Conservation (phyloP, 2,797 vertebrate species). For the Vipera ursinii region DNA sequence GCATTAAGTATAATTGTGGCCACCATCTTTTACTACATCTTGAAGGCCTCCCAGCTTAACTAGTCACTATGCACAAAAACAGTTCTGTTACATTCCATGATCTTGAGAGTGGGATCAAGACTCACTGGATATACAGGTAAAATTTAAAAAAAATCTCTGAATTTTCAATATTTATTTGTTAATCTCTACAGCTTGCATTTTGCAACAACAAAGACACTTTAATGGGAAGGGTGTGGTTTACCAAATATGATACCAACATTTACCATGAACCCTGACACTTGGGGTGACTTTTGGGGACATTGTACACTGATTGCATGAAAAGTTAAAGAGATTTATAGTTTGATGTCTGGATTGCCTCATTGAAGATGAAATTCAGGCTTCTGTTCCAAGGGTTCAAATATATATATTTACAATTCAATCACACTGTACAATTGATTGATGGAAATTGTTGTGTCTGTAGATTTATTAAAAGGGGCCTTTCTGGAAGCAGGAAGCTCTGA, state of each 20-base stretch:
- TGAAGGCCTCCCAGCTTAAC: neutral
- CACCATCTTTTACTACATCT: neutral
- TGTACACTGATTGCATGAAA: neutral
- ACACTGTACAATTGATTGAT: neutral
- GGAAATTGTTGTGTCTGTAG: too few species aligned
- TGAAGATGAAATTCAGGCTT: neutral
- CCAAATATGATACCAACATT: neutral
- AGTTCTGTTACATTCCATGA: neutral
- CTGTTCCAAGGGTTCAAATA: neutral
- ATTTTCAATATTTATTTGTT: neutral
- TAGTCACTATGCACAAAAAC: neutral
- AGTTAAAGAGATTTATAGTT: neutral
- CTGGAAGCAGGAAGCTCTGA: too few species aligned
- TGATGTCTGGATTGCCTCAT: neutral
- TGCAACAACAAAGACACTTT: neutral
- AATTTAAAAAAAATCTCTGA: neutral
- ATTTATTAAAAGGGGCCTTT: too few species aligned
- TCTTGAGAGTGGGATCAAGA: neutral
- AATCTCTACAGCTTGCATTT: neutral
- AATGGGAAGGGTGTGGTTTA: neutral
- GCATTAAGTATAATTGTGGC: neutral
- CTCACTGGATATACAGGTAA: neutral
- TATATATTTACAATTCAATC: neutral
- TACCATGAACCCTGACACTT: neutral
- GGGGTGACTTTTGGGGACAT: neutral